A percentile compares a stretch with the other conserved stretches of the same genome.
phyloP scores from a whole-genome alignment of 2,888 invertebrate genomes.

The Drosophila siamana region DNA sequence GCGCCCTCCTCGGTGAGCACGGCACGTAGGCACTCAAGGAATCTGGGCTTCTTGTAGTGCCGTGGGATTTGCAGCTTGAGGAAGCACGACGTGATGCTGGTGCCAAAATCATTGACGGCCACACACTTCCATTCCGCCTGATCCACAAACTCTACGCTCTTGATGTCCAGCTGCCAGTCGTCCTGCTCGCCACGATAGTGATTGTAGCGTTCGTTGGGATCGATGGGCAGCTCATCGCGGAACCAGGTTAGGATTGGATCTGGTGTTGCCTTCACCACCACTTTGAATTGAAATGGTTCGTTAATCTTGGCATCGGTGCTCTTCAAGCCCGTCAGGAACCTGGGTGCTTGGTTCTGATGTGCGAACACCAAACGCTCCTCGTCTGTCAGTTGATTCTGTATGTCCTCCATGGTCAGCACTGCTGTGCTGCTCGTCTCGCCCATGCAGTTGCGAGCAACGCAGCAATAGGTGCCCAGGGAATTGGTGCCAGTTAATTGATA shows the following conservation, averaged over 20 bases:
- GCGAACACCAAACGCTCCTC: conserved; percentile 89
- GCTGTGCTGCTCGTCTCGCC: conserved; percentile 94
- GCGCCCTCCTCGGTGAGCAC: conserved; percentile 94
- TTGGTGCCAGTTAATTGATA: conserved; percentile 96
- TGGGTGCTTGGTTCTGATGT: conserved; percentile 93
- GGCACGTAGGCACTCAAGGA: conserved; percentile 93
- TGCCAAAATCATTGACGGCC: conserved; percentile 94
- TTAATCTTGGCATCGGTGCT: conserved; percentile 93
- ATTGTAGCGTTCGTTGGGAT: conserved; percentile 89
- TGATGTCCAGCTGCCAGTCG: conserved; percentile 90
- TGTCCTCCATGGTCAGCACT: conserved; percentile 95
- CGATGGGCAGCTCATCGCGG: conserved; percentile 92
- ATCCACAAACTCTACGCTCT: conserved; percentile 91
- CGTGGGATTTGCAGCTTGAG: conserved; percentile 93
- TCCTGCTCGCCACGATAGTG: conserved; percentile 90
- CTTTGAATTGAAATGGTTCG: conserved; percentile 92
- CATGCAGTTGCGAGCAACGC: conserved; percentile 96
- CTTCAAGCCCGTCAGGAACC: conserved; percentile 92
- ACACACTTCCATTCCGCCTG: conserved; percentile 97
- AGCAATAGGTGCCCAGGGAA: conserved; percentile 95
- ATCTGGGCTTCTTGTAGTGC: conserved; percentile 95
- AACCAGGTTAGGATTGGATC: conserved; percentile 95
- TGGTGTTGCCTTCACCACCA: conserved; percentile 93
- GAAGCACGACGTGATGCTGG: conserved; percentile 94
- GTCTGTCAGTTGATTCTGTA: conserved; percentile 94